These are phyloP conservation scores for Natrix natrix DNA, from an alignment of 2,797 vertebrate species.

Conservation along the genomic window DNA sequence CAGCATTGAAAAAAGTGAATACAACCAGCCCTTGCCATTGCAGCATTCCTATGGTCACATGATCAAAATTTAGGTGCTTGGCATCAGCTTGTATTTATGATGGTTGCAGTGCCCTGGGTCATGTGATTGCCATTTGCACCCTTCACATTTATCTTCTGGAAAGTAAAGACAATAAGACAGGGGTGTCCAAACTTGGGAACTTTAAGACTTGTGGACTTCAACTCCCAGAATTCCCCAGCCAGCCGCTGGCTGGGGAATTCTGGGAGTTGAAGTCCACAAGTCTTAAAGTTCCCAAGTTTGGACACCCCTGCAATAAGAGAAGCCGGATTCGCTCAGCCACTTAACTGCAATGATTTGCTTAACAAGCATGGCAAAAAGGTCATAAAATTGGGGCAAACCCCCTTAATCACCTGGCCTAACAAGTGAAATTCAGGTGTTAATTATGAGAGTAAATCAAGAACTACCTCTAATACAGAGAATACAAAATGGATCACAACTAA, in stretches of 20 bases:
- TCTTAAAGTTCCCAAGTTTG: too few relatives aligned
- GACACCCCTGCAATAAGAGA: too few relatives aligned
- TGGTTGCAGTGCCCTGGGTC: not conserved
- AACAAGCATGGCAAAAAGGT: not conserved
- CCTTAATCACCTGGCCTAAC: not conserved
- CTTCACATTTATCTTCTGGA: not conserved
- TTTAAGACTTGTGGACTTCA: too few relatives aligned
- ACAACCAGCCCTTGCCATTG: not conserved
- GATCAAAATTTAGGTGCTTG: not conserved
- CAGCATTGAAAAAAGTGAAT: not conserved
- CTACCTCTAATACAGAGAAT: not conserved
- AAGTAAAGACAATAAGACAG: not conserved
- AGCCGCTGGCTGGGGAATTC: too few relatives aligned
- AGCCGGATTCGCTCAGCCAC: not conserved
- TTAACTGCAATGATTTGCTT: not conserved
- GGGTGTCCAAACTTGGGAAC: too few relatives aligned
- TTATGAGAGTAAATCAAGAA: not conserved
- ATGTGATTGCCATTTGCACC: not conserved
- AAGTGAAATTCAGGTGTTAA: not conserved
- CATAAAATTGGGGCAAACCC: not conserved
- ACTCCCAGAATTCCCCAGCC: too few relatives aligned
- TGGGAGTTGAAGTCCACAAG: too few relatives aligned
- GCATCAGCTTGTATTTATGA: not conserved
- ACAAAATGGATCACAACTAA: not conserved
- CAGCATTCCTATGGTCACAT: not conserved